A percentile compares a stretch with the other conserved stretches of the same genome.
phyloP scores from a whole-genome alignment of 2,113 vertebrate species.

The Heterotis niloticus region DNA sequence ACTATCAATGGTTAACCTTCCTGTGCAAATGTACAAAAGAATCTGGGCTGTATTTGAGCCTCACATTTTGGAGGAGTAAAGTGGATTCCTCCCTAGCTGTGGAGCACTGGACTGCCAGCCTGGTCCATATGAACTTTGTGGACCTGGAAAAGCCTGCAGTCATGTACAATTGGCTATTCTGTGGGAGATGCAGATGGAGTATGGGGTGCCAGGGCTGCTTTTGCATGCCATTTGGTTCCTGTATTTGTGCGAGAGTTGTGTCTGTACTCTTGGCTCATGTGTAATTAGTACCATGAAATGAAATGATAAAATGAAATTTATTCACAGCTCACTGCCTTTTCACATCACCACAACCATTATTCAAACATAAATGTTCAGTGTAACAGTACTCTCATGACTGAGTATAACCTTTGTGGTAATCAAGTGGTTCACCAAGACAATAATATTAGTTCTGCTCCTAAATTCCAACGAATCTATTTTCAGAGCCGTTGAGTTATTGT shows the following conservation, averaged over 20 bases:
- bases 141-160: too few relatives aligned
- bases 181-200: too few relatives aligned
- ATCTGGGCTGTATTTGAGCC: too few relatives aligned
- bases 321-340: constrained; percentile 44
- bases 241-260: not conserved
- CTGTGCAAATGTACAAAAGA: too few relatives aligned
- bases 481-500: constrained; percentile 62
- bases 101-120: too few relatives aligned
- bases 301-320: constrained; percentile 49
- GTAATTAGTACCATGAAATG: constrained; percentile 50
- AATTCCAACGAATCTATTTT: constrained; percentile 61
- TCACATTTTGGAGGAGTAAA: too few relatives aligned
- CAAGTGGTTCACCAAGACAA: constrained; percentile 50
- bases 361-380: constrained; percentile 33
- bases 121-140: too few relatives aligned
- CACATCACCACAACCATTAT: constrained; percentile 35
- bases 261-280: constrained; percentile 36
- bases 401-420: constrained; percentile 35
- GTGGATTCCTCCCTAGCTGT: too few relatives aligned
- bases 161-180: too few relatives aligned
- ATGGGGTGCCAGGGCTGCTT: too few relatives aligned
- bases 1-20: too few relatives aligned
- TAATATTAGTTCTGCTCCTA: constrained; percentile 48
- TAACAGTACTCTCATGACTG: constrained; percentile 33
- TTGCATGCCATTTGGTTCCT: not conserved